Evolutionary conservation across 2,113 vertebrate genomes (phyloP), one percentile per base, ranked within the genome.

Genomic region (Pseudonaja textilis): DNA sequence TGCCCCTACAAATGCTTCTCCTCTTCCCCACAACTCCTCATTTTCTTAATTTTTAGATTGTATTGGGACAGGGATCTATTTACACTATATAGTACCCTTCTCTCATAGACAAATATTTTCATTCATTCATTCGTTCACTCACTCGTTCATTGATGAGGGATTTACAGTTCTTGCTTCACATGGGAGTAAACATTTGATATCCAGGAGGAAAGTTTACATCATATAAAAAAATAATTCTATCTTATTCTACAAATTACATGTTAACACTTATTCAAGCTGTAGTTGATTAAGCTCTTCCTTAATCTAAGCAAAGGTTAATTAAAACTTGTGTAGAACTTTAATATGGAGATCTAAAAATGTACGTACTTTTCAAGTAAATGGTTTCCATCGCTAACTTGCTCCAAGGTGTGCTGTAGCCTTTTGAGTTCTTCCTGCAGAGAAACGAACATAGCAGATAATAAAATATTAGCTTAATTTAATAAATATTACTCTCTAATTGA

Each of bases 331-430:
- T 61, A 91, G 95, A 56, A 54, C 0, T 0, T 55, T 47, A 20
- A 39, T 55, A 18, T 69, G 45, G n/a, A 26, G 69, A 92, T 42
- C 52, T 50, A 91, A 64, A 69, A 54, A 34, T 11, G 45, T 42
- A 96, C 96, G 97, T 97, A 99, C 99, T 97, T 99, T 97, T 98
- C 98, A 94, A 98, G 97, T 6, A 97, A 97, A 94, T 97, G 98
- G 94, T 97, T 98, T 94, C 97, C 98, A 97, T 98, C 97, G 47
- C 95, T 96, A 94, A 97, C 97, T 94, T 98, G 97, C 95, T 98
- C 97, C 96, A 98, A 96, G 93, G 95, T 97, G 95, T 97, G 98
- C 97, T 99, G 98, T 87, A 98, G 96, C 95, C 97, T 98, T 96
- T 97, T 98, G 95, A 98, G 97, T 91, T 99, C 98, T 97, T 99